Evolutionary conservation across 2,888 invertebrate species (phyloP), one percentile per base, ranked within the genome.

Genomic region (Eupithecia vulgata): DNA sequence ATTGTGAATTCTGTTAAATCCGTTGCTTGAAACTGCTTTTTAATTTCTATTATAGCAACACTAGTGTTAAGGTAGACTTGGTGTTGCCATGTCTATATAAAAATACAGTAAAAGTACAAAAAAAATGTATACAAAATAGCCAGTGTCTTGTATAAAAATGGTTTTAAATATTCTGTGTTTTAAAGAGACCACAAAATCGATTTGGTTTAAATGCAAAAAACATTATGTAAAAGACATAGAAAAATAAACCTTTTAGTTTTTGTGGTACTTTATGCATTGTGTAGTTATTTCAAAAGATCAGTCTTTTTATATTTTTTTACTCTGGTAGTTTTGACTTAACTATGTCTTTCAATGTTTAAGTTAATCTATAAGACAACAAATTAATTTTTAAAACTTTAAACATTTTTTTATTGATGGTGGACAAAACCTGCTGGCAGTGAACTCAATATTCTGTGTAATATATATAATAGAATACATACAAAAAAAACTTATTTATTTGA

Each of bases 1-100:
- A 81, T 84, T 82, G 71, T 79, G 73, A 83, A 81, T 80, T 83
- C 81, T 85, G 80, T 80, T 78, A 74, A 71, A 72, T 77, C 77
- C 74, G 76, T 76, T 81, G 75, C 78, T 76, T 70, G 48, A 62
- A 69, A 75, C 57, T 76, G 68, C 75, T 72, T 77, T 72, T 77
- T 25, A 76, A 73, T 76, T 78, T 79, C 70, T 71, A 70, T 42
- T 76, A 67, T 71, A 71, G 72, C 76, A 76, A 78, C 77, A 79
- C 76, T 76, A 72, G 68, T 59, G 30, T 66, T 72, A 70, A 68
- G 68, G 8, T 66, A 30, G 70, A 21, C 70, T 70, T 69, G 74
- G 74, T 79, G 79, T 76, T 76, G 76, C 78, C 78, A 78, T 75
- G 77, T 77, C 71, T 72, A 13, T 67, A 70, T 70, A 79, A 80